Evolutionary conservation across 2,888 invertebrate species (phyloP).

Genomic region (Diarsia brunnea): DNA sequence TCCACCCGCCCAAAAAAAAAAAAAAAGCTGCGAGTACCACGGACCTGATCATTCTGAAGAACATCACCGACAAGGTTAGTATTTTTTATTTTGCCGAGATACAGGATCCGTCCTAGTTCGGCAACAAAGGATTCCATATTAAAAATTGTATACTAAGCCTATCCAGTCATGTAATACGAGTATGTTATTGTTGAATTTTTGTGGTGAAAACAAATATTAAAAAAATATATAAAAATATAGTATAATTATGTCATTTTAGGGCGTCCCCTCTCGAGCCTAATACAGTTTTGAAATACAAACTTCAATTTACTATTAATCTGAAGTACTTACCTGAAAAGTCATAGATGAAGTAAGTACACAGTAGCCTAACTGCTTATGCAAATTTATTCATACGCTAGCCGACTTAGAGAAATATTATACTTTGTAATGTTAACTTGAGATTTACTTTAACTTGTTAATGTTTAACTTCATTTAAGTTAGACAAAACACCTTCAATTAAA

Average conservation of each 20-base stretch:
- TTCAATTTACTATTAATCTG: not conserved
- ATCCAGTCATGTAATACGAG: too few species aligned
- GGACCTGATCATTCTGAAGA: not conserved
- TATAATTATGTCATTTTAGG: too few species aligned
- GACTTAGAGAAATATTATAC: conserved; percentile 56
- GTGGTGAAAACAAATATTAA: too few species aligned
- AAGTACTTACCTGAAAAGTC: conserved; percentile 11
- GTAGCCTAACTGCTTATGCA: conserved; percentile 31
- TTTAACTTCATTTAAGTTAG: conserved; percentile 45
- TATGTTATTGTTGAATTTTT: too few species aligned
- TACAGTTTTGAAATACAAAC: not conserved
- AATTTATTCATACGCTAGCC: conserved; percentile 58
- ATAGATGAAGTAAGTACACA: conserved; percentile 15
- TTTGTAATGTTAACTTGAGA: conserved; percentile 59
- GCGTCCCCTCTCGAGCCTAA: not conserved
- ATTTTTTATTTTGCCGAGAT: not conserved
- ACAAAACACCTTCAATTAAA: conserved; percentile 41
- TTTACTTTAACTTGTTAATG: conserved; percentile 48
- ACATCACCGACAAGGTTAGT: not conserved
- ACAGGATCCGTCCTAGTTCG: too few species aligned
- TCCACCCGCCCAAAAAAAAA: too few species aligned
- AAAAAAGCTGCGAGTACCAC: not conserved
- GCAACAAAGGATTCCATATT: too few species aligned
- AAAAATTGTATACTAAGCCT: too few species aligned
- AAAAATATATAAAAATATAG: too few species aligned